Percentiles rank a stretch among this genome's conserved stretches.
These are phyloP conservation scores for Sminthurides aquaticus DNA, from an alignment of 2,888 invertebrate species.

Conservation along the genomic window DNA sequence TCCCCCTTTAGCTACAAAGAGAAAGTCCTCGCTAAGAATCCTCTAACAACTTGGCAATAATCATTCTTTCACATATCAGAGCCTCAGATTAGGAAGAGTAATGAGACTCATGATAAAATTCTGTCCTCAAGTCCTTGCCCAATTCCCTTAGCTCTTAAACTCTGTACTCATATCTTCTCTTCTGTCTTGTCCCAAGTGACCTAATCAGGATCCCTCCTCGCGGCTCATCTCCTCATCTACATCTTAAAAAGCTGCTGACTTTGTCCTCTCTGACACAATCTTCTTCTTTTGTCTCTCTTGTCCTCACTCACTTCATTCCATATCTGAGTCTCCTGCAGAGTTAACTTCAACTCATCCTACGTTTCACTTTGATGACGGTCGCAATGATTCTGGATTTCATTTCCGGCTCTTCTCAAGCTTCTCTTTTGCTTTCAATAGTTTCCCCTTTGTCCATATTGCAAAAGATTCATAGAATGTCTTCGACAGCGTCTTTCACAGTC, in stretches of 20 bases:
- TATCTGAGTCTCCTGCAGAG: no score
- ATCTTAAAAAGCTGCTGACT: not conserved
- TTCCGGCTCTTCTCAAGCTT: no score
- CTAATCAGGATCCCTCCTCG: not conserved
- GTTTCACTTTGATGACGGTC: no score
- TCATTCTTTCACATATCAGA: not conserved
- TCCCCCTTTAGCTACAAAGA: not conserved
- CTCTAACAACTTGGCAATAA: not conserved
- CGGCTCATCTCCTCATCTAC: not conserved
- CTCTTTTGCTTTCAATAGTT: no score
- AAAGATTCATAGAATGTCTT: no score
- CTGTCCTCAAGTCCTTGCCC: not conserved
- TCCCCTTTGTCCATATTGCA: no score
- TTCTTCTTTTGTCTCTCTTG: no score
- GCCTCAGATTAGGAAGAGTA: not conserved
- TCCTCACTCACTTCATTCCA: no score
- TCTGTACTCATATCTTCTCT: not conserved
- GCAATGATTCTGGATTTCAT: no score
- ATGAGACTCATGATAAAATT: not conserved
- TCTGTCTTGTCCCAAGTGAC: not conserved
- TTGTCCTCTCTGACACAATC: no score
- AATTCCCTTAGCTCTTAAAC: not conserved
- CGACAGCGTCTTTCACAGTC: no score
- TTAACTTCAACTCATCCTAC: no score
- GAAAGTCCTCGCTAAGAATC: not conserved